phyloP scores from a whole-genome alignment of 2,113 vertebrate species.

The Hippopotamus amphibius region DNA sequence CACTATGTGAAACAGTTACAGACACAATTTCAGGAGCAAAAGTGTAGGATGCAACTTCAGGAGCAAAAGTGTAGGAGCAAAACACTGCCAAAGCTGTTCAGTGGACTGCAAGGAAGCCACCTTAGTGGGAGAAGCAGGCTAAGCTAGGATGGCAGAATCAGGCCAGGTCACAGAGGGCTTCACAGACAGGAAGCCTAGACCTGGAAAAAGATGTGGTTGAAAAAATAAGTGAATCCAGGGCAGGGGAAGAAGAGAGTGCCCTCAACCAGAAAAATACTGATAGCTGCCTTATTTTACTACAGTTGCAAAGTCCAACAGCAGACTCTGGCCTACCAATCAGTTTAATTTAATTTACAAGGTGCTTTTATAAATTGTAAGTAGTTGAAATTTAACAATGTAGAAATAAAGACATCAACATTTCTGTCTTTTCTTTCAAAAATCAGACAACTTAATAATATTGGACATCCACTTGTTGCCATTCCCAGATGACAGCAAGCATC shows the following conservation, averaged over 20 bases:
- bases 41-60: not conserved
- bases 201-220: not conserved
- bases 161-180: not conserved
- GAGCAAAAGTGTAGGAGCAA: not conserved
- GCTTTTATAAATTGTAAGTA: not conserved
- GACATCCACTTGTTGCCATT: not conserved
- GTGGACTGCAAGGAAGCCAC: not conserved
- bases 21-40: not conserved
- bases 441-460: not conserved
- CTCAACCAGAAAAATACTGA: not conserved
- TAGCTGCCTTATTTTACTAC: not conserved
- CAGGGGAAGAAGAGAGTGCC: not conserved
- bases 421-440: not conserved
- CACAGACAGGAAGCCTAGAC: not conserved
- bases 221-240: not conserved
- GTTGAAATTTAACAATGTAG: not conserved
- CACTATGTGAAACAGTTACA: not conserved
- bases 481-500: not conserved
- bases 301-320: not conserved
- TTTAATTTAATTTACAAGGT: not conserved
- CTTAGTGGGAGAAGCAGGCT: not conserved
- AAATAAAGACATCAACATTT: not conserved
- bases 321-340: no score
- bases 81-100: not conserved
- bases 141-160: not conserved